Conservation (phyloP, 2,113 vertebrate species). For the Corapipo altera region DNA sequence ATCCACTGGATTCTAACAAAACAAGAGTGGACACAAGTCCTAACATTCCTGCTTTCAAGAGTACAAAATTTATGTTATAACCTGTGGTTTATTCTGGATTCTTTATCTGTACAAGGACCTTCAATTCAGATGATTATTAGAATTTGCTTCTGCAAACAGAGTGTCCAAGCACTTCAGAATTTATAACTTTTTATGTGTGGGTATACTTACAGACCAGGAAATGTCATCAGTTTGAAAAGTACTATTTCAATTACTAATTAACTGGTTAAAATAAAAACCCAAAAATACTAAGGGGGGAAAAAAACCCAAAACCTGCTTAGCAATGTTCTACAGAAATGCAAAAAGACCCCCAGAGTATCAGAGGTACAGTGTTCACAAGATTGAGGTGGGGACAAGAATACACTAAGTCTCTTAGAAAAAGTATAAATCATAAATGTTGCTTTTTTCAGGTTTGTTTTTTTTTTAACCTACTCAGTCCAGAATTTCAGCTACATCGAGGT, state of each 20-base stretch:
- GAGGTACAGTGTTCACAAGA: neutral
- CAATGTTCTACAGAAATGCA: neutral
- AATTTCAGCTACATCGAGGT: neutral
- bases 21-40: neutral
- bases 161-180: neutral
- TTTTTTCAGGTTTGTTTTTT: neutral
- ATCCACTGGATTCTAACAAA: neutral
- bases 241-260: neutral
- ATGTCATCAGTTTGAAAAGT: neutral
- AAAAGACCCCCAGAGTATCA: neutral
- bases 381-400: neutral
- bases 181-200: neutral
- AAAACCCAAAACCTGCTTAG: neutral
- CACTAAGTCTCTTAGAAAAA: neutral
- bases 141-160: neutral
- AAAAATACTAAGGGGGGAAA: neutral
- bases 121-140: neutral
- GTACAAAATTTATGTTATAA: neutral
- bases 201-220: neutral
- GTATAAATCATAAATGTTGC: fast-evolving
- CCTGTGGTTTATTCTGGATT: neutral
- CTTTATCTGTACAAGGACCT: neutral
- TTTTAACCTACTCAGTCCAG: neutral
- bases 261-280: neutral
- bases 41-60: neutral